These are phyloP conservation scores for Catharus minimus DNA, from an alignment of 2,113 vertebrate species.

Conservation along the genomic window DNA sequence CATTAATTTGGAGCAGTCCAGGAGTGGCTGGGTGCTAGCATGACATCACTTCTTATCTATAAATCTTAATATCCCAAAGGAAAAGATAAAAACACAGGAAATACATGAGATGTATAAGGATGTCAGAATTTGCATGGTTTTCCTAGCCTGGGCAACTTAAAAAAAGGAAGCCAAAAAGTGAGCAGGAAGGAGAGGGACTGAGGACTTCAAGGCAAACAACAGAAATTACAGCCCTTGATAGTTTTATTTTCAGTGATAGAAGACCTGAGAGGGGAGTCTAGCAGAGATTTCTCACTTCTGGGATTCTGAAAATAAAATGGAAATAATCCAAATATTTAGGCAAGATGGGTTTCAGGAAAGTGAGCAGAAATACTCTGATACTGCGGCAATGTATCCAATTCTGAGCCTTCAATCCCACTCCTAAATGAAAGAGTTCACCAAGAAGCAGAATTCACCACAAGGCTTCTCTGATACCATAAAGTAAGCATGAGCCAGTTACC, in stretches of 20 bases:
- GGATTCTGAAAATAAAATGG: not conserved
- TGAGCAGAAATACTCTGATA: not conserved
- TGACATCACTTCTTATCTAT: not conserved
- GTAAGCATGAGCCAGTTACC: not conserved
- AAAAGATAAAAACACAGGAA: not conserved
- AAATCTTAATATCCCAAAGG: not conserved
- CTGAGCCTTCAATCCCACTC: not conserved
- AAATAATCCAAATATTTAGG: not conserved
- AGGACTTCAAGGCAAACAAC: not conserved
- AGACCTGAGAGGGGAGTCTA: not conserved
- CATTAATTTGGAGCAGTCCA: not conserved
- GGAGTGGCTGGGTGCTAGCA: not conserved
- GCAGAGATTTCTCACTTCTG: not conserved
- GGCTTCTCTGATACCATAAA: not conserved
- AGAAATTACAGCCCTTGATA: not conserved
- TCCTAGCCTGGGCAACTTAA: not conserved
- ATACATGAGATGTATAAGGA: not conserved
- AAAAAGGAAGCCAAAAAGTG: not conserved
- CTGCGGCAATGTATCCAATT: not conserved
- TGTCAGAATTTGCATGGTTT: not conserved
- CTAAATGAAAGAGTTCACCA: not conserved
- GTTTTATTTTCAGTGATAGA: not conserved
- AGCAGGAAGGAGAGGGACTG: not conserved
- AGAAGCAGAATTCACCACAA: not conserved
- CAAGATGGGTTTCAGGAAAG: not conserved